phyloP scores from a whole-genome alignment of 2,797 vertebrate genomes.

The Catharus ustulatus region DNA sequence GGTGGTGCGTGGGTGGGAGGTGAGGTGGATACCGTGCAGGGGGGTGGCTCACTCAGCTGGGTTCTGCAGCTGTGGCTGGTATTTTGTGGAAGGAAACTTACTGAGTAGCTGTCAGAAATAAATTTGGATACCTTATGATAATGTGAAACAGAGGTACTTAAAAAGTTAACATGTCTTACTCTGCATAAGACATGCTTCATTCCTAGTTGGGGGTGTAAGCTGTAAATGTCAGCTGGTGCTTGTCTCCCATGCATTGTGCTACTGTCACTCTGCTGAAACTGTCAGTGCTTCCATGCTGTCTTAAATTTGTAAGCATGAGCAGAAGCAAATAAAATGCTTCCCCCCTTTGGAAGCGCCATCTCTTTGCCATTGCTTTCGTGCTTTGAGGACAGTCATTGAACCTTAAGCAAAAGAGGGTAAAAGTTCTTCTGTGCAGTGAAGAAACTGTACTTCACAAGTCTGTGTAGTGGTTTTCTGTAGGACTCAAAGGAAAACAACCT shows the following conservation, averaged over 20 bases:
- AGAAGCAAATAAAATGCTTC: not conserved
- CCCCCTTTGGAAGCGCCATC: not conserved
- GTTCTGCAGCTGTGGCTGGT: not conserved
- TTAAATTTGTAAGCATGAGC: not conserved
- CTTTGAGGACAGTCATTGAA: not conserved
- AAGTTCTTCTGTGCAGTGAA: not conserved
- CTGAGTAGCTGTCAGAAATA: not conserved
- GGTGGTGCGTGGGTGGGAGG: not conserved
- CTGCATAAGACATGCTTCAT: not conserved
- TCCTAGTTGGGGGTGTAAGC: not conserved
- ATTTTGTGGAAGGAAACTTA: not conserved
- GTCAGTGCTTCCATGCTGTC: not conserved
- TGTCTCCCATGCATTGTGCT: not conserved
- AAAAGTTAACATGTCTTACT: not conserved
- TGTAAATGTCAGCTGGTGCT: not conserved
- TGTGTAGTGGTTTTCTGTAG: not conserved
- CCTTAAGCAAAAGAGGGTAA: not conserved
- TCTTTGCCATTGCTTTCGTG: not conserved
- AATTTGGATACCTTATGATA: not conserved
- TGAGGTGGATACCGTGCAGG: accelerated
- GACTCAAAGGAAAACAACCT: not conserved
- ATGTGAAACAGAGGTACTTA: not conserved
- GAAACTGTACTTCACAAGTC: not conserved
- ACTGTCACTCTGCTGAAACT: not conserved
- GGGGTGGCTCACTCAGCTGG: not conserved